A percentile compares a stretch with the other conserved stretches of the same genome.
phyloP scores from a whole-genome alignment of 2,888 invertebrate genomes.

The Pristionchus arcanus region DNA sequence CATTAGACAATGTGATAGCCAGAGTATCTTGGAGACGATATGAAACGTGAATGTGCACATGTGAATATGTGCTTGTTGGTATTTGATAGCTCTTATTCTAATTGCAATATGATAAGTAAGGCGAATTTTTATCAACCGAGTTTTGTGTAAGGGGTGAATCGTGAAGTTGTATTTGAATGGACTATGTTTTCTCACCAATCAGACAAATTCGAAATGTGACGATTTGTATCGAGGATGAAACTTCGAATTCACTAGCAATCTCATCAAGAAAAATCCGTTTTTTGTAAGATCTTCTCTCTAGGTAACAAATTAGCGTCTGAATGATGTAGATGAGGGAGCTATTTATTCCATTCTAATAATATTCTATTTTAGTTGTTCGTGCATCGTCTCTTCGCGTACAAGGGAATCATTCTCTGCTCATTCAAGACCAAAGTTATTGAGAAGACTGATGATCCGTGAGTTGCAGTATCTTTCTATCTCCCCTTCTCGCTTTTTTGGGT shows the following conservation, averaged over 20 bases:
- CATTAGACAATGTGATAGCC: background rate
- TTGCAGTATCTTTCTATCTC: conserved; percentile 85
- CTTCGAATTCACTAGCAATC: background rate
- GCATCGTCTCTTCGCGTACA: conserved; percentile 96
- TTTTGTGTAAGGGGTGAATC: background rate
- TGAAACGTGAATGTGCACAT: background rate
- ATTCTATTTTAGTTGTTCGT: conserved; percentile 86
- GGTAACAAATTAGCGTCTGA: background rate
- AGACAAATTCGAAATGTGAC: background rate
- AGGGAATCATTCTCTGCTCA: conserved; percentile 96
- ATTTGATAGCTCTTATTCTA: too few species aligned
- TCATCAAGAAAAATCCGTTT: too few species aligned
- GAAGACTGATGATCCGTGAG: conserved; percentile 81
- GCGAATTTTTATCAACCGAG: too few species aligned
- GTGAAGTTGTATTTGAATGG: background rate
- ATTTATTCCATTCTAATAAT: too few species aligned
- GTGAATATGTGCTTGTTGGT: too few species aligned
- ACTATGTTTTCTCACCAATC: background rate
- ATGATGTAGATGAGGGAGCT: too few species aligned
- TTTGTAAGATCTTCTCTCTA: too few species aligned
- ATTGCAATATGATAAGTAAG: too few species aligned
- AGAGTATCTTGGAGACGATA: background rate
- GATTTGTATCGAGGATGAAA: background rate
- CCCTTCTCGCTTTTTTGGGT: too few species aligned
- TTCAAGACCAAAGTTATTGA: conserved; percentile 97